Evolutionary conservation across 2,888 invertebrate genomes (phyloP).

Genomic region (Labia minor): DNA sequence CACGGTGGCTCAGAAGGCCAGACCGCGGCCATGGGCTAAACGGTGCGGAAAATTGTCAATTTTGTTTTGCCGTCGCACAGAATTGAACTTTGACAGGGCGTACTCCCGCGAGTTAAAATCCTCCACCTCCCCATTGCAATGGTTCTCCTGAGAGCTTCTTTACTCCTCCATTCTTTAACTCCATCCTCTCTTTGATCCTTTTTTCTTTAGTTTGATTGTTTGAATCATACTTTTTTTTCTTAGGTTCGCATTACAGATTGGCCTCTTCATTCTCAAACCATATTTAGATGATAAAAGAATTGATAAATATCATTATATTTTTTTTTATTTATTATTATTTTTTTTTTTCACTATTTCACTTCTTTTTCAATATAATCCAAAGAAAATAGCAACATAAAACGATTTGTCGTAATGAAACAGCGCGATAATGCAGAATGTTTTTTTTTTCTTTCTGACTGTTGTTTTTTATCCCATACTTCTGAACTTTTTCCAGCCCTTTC

Average conservation of each 20-base stretch:
- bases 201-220: not conserved
- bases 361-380: no score
- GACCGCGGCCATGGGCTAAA: slow-evolving; percentile 41
- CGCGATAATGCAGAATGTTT: not conserved
- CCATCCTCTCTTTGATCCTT: slow-evolving; percentile 6
- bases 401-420: not conserved
- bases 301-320: no score
- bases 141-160: not conserved
- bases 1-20: not conserved
- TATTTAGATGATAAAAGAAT: not conserved
- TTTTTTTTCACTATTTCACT: no score
- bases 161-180: not conserved
- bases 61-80: slow-evolving; percentile 33
- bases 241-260: not conserved
- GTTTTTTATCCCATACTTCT: not conserved
- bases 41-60: slow-evolving; percentile 61
- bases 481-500: not conserved
- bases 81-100: slow-evolving; percentile 13
- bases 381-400: not conserved
- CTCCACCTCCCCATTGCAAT: not conserved
- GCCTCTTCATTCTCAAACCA: not conserved
- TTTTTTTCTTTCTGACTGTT: not conserved
- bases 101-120: not conserved
- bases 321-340: no score
- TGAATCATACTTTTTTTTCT: slow-evolving; percentile 7